These are phyloP conservation scores for Archegozetes longisetosus DNA, from an alignment of 1,140 invertebrate genomes.

Conservation along the genomic window DNA sequence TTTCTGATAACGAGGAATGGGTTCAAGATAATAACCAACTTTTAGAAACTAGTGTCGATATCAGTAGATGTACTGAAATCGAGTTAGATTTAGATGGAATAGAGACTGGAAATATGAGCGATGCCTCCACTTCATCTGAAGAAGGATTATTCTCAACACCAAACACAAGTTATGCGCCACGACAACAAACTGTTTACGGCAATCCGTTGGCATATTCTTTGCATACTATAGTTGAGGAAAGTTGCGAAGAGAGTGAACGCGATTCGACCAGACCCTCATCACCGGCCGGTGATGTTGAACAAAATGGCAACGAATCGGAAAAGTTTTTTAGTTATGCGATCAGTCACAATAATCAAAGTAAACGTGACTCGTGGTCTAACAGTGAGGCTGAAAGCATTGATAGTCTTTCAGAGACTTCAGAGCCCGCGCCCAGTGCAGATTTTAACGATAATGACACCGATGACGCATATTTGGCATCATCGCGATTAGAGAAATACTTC, in stretches of 20 bases:
- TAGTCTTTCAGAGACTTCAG: background rate
- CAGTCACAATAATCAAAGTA: background rate
- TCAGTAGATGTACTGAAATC: too few species aligned
- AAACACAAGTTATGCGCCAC: slow-evolving; percentile 25
- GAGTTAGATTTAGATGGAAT: too few species aligned
- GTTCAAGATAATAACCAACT: too few species aligned
- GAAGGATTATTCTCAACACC: slow-evolving; percentile 27
- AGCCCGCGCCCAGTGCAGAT: background rate
- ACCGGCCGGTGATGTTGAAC: background rate
- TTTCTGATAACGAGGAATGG: too few species aligned
- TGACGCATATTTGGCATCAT: slow-evolving; percentile 54
- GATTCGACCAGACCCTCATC: slow-evolving; percentile 32
- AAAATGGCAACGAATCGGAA: too few species aligned
- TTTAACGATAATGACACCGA: slow-evolving; percentile 28
- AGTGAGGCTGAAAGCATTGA: background rate
- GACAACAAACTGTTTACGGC: slow-evolving; percentile 26
- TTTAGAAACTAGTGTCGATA: too few species aligned
- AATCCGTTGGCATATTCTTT: slow-evolving; percentile 46
- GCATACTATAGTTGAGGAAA: slow-evolving; percentile 83
- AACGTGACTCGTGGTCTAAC: background rate
- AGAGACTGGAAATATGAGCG: too few species aligned
- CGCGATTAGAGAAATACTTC: slow-evolving; percentile 76
- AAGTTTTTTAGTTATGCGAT: too few species aligned
- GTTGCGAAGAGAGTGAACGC: slow-evolving; percentile 57
- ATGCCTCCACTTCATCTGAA: slow-evolving; percentile 23